phyloP scores from a whole-genome alignment of 2,888 invertebrate genomes.

The Schizaphis graminum region DNA sequence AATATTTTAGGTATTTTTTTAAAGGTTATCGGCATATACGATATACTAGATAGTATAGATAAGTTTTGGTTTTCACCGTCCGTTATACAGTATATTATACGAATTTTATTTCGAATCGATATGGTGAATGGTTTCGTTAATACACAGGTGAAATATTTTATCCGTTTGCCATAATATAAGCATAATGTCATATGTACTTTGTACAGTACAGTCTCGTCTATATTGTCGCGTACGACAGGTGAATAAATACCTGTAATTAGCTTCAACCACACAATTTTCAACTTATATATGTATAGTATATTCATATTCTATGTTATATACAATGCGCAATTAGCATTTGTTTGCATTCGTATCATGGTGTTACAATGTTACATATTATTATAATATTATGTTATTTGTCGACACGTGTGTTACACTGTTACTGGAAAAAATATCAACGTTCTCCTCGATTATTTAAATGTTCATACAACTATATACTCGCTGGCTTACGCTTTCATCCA shows the following conservation, averaged over 20 bases:
- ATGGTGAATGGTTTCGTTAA: constrained; percentile 35
- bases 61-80: neutral
- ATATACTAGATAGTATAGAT: neutral
- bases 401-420: constrained; percentile 17
- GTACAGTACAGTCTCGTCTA: neutral
- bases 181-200: neutral
- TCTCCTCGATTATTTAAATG: neutral
- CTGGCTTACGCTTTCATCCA: neutral
- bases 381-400: neutral
- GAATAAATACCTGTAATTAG: constrained; percentile 60
- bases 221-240: constrained; percentile 26
- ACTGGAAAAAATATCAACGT: constrained; percentile 28
- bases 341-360: neutral
- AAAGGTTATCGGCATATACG: neutral
- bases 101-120: neutral
- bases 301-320: neutral
- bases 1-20: neutral
- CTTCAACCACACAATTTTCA: constrained; percentile 29
- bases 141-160: constrained; percentile 46
- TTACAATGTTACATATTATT: neutral
- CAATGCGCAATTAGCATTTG: constrained; percentile 49
- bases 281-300: neutral
- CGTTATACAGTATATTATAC: neutral
- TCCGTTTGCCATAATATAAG: neutral
- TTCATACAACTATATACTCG: neutral